phyloP scores from a whole-genome alignment of 2,797 vertebrate species.

The Anguilla anguilla region DNA sequence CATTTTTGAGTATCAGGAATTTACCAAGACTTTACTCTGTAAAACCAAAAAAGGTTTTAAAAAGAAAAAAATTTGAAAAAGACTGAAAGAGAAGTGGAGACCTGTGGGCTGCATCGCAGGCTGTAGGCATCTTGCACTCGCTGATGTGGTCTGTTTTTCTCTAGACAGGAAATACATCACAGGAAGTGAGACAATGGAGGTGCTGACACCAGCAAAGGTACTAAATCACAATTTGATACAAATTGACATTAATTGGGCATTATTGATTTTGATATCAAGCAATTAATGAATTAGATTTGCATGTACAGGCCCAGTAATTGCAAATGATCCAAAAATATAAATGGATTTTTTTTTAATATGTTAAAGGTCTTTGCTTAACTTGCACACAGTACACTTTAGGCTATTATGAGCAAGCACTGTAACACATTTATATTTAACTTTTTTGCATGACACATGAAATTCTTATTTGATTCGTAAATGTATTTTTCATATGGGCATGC shows the following conservation, averaged over 20 bases:
- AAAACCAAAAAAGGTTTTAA: not conserved
- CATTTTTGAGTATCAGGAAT: not conserved
- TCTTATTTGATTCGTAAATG: no score
- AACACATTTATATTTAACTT: no score
- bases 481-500: no score
- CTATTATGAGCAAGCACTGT: no score
- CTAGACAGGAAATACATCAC: slow-evolving; percentile 63
- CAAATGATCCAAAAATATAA: not conserved
- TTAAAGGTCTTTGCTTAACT: no score
- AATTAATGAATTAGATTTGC: not conserved
- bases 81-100: slow-evolving; percentile 47
- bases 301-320: not conserved
- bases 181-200: not conserved
- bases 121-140: slow-evolving; percentile 96
- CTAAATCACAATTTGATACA: not conserved
- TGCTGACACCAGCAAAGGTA: not conserved
- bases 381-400: no score
- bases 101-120: slow-evolving; percentile 97
- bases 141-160: slow-evolving; percentile 95
- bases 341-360: not conserved
- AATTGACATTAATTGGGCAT: not conserved
- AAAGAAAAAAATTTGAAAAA: not conserved
- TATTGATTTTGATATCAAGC: not conserved
- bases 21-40: not conserved
- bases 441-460: no score